Evolutionary conservation across 2,797 vertebrate species (phyloP), one percentile per base, ranked within the genome.

Genomic region (Sphenodon punctatus): DNA sequence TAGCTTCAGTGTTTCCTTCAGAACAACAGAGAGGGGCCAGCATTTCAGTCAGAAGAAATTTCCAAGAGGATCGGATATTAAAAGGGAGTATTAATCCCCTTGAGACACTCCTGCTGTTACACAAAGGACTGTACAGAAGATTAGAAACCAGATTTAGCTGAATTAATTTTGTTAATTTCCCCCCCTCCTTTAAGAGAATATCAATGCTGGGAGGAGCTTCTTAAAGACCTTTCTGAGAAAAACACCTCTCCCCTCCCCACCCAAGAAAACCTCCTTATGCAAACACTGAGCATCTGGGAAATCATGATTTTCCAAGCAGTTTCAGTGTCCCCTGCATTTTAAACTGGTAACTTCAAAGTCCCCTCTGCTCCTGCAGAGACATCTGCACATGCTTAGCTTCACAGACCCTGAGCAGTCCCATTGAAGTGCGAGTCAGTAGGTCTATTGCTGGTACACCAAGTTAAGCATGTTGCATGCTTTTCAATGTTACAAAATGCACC

Each of bases 31-130:
- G 74, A 80, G 5, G 10, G 42, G 69, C 45, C 67, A 38, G 48
- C n/a, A 60, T n/a, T 30, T 45, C 46, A 74, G 25, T 46, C 48
- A 77, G 42, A 67, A 87, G 32, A 82, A 89, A 86, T 42, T 76
- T 68, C 48, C 67, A 60, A 79, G 56, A 82, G 7, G 32, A 45
- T 75, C 85, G 82, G 86, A 68, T 39, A 81, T 71, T 71, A 71
- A 82, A 90, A 89, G 45, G n/a, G 38, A 30, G 82, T 74, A 84
- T 82, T 79, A 86, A 88, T 72, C 7, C 38, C 23, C 64, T 73
- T 27, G 72, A 89, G 3, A 80, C 38, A 82, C 25, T 9, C n/a
- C 63, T 58, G 61, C 49, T 87, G 25, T 65, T 42, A 13, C 34
- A 85, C 27, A 75, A 68, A 84, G 42, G 32, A 32, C 43, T 73